These are phyloP conservation scores for Phacellophora camtschatica DNA, from an alignment of 30 jellyfish, hydroid and myxozoan genomes.

Conservation along the genomic window DNA sequence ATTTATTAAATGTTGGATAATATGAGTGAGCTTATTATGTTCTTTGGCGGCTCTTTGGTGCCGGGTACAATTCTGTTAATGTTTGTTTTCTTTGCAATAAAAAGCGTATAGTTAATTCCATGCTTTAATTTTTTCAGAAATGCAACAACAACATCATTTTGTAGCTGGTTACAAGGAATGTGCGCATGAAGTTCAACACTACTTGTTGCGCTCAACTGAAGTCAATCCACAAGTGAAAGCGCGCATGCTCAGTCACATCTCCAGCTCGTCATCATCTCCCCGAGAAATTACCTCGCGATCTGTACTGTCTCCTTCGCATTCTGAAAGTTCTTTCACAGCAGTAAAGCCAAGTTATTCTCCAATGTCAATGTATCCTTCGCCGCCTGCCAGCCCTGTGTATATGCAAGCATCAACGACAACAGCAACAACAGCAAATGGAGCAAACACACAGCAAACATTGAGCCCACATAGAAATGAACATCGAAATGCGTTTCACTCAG, in stretches of 20 bases:
- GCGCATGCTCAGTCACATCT: conserved; percentile 69
- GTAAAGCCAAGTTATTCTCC: conserved; percentile 20
- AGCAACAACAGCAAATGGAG: neutral
- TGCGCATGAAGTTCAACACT: conserved; percentile 76
- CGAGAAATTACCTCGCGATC: conserved; percentile 17
- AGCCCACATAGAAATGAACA: too few relatives aligned
- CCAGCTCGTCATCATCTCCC: conserved; percentile 66
- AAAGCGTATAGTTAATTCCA: too few relatives aligned
- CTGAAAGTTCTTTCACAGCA: conserved; percentile 10
- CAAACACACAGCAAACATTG: too few relatives aligned
- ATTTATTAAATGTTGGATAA: too few relatives aligned
- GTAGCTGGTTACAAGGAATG: conserved; percentile 83
- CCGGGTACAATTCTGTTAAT: too few relatives aligned
- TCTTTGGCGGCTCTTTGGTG: too few relatives aligned
- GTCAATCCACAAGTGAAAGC: conserved; percentile 83
- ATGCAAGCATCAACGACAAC: neutral
- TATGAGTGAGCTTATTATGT: too few relatives aligned
- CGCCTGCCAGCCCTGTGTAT: conserved; percentile 79
- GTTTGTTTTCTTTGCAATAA: too few relatives aligned
- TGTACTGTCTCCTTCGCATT: neutral
- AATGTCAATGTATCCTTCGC: conserved; percentile 65
- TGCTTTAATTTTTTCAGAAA: neutral
- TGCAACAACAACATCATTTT: conserved; percentile 63
- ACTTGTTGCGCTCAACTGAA: conserved; percentile 58
- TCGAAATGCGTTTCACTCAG: neutral